phyloP scores from a whole-genome alignment of 2,113 vertebrate species.

The Megaceryle maxima region DNA sequence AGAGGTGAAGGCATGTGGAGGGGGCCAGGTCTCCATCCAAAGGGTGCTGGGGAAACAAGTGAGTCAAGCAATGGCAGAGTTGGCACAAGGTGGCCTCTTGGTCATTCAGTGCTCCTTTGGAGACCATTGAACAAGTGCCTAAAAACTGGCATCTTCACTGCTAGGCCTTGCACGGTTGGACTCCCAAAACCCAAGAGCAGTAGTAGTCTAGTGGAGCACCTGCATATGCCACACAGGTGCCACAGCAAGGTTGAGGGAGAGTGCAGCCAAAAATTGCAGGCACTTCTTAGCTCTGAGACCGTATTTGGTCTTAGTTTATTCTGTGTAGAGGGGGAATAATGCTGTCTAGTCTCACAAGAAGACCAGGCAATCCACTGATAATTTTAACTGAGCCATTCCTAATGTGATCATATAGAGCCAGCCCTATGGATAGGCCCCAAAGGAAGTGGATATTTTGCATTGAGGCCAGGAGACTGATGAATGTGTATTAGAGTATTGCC shows the following conservation, averaged over 20 bases:
- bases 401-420: not conserved
- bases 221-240: not conserved
- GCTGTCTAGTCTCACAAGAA: not conserved
- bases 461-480: not conserved
- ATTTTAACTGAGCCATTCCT: not conserved
- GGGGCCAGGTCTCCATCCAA: not conserved
- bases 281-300: not conserved
- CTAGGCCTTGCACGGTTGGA: not conserved
- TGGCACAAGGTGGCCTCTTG: not conserved
- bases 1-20: not conserved
- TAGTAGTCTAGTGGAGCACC: not conserved
- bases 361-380: not conserved
- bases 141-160: not conserved
- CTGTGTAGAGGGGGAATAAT: not conserved
- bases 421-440: not conserved
- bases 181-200: not conserved
- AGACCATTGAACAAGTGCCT: not conserved
- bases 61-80: not conserved
- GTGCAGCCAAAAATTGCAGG: not conserved
- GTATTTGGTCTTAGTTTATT: not conserved
- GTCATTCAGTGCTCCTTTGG: not conserved
- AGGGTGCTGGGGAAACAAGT: not conserved
- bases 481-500: not conserved
- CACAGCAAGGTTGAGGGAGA: not conserved
- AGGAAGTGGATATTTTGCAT: not conserved